phyloP scores from a whole-genome alignment of 2,797 vertebrate genomes.

The Megalops cyprinoides region DNA sequence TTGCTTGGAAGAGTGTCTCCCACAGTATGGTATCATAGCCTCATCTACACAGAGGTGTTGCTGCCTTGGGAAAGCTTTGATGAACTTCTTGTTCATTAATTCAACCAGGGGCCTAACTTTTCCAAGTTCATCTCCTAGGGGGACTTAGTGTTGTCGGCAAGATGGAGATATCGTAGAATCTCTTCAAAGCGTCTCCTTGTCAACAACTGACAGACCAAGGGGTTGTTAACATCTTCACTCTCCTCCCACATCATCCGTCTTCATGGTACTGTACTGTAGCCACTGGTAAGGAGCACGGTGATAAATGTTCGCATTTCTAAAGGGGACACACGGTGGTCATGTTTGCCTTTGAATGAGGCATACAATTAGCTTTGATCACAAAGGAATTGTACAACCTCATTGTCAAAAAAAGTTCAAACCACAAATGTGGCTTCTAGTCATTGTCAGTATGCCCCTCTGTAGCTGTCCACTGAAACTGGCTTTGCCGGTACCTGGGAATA shows the following conservation, averaged over 20 bases:
- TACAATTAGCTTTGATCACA: neutral
- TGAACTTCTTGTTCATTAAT: neutral
- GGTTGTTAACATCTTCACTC: conserved; percentile 11
- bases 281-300: neutral
- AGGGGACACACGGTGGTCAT: neutral
- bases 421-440: too few relatives aligned
- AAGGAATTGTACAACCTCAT: too few relatives aligned
- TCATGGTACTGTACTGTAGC: neutral
- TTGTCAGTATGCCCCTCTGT: too few relatives aligned
- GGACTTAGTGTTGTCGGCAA: neutral
- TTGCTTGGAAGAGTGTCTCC: conserved; percentile 7
- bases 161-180: neutral
- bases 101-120: neutral
- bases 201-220: neutral
- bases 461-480: too few relatives aligned
- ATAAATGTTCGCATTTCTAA: neutral
- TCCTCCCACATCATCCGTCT: conserved; percentile 17
- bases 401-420: too few relatives aligned
- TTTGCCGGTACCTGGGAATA: too few relatives aligned
- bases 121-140: neutral
- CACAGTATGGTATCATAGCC: conserved; percentile 25
- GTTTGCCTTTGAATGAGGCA: conserved; percentile 12
- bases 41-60: conserved; percentile 20
- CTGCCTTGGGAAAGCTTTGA: neutral
- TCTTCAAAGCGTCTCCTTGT: neutral